Base-by-base conservation (phyloP, 2,113 vertebrate species). In the Rhynchomys soricoides region DNA sequence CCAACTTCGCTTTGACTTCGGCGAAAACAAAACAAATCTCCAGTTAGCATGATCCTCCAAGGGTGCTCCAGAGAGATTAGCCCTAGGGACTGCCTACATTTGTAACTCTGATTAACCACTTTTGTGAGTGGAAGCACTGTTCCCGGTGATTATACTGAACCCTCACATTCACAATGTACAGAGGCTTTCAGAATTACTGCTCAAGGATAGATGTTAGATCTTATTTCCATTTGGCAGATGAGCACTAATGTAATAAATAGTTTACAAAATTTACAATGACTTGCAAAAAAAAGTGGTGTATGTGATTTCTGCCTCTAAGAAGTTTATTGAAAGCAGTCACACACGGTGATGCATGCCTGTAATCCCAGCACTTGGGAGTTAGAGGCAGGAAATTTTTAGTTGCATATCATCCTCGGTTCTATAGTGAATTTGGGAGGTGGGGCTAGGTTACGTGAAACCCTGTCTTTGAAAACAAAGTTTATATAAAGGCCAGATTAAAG, bases 221-320 rank as follows among this genome's bases (percentile, higher is more conserved):
- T 64, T 71, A 24, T 91, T 74, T 93, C 26, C 82, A 92, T 12
- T 43, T 57, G 52, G 93, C 37, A 95, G 57, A 40, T 86, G 43
- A 85, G 75, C 89, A 82, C 64, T 85, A n/a, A 40, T 70, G 64
- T 81, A 93, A 93, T 78, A 70, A 83, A 81, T 86, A 7, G 37
- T 68, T 90, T 79, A 68, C 55, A 10, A 59, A 37, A 62, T 34
- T n/a, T 73, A 87, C 37, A 77, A 91, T 6, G 31, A 70, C 57
- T 64, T 71, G 77, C 17, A 85, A 70, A 94, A n/a, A 94, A 86
- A 88, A 74, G n/a, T 15, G n/a, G 73, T 75, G 52, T 70, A 83
- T 31, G n/a, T 74, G 73, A 86, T 24, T 70, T 78, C 87, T 96
- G 57, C 79, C 64, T 96, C 95, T 85, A 71, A 66, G 66, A 94